Conservation (phyloP, 2,888 invertebrate genomes). For the Chloromyia formosa region DNA sequence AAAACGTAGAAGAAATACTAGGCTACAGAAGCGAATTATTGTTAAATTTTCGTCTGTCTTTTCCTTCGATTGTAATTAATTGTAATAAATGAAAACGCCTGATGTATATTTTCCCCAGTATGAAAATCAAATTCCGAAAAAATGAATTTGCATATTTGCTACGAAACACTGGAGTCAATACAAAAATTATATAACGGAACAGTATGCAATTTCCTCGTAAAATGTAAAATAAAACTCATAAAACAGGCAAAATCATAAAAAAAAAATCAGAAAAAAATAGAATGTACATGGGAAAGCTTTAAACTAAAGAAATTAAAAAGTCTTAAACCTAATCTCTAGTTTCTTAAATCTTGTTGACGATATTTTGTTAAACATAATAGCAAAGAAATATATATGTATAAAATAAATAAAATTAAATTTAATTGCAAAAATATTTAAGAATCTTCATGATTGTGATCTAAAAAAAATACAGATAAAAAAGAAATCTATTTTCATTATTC, state of each 20-base stretch:
- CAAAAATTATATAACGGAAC: too few relatives aligned
- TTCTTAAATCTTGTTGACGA: conserved; percentile 17
- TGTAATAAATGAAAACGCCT: too few relatives aligned
- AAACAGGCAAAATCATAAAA: background rate
- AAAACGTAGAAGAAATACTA: too few relatives aligned
- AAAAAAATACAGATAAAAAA: background rate
- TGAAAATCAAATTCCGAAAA: too few relatives aligned
- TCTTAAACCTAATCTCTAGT: conserved; percentile 4
- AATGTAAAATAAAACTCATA: too few relatives aligned
- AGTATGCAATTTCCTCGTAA: too few relatives aligned
- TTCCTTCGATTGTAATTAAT: too few relatives aligned
- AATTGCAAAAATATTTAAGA: background rate
- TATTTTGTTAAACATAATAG: conserved; percentile 3
- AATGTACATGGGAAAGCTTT: conserved; percentile 18
- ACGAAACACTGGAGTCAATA: too few relatives aligned
- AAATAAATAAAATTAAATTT: background rate
- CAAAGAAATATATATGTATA: background rate
- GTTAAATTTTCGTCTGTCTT: too few relatives aligned
- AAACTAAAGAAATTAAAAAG: background rate
- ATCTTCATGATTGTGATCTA: background rate
- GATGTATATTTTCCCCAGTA: too few relatives aligned
- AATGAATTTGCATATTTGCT: too few relatives aligned
- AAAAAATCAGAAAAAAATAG: conserved; percentile 1
- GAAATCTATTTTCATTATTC: background rate
- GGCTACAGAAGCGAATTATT: too few relatives aligned